Conservation (phyloP, 1,140 invertebrate species). For the Diorhabda carinulata region DNA sequence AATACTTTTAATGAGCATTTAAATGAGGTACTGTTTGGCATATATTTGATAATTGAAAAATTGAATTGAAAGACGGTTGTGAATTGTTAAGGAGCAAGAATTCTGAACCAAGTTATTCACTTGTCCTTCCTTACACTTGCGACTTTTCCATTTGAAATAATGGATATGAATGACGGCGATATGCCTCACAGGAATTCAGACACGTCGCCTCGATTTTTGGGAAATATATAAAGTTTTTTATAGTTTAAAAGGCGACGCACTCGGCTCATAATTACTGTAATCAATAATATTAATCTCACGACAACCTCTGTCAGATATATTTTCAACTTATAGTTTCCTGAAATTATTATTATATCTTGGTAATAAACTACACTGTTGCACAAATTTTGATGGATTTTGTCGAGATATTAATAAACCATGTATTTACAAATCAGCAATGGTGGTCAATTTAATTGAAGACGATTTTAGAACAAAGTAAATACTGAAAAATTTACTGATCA, state of each 20-base stretch:
- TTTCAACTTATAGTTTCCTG: too few relatives aligned
- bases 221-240: slow-evolving; percentile 6
- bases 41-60: neutral
- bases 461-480: too few relatives aligned
- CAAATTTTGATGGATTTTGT: too few relatives aligned
- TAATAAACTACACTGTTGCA: too few relatives aligned
- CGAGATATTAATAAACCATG: too few relatives aligned
- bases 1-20: too few relatives aligned
- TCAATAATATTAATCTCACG: neutral
- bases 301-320: too few relatives aligned
- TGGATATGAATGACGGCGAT: neutral
- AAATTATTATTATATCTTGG: too few relatives aligned
- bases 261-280: slow-evolving; percentile 15
- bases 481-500: too few relatives aligned
- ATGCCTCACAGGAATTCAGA: slow-evolving; percentile 2
- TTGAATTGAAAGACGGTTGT: neutral
- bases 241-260: slow-evolving; percentile 11
- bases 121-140: slow-evolving; percentile 17
- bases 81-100: neutral
- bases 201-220: slow-evolving; percentile 10
- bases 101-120: neutral
- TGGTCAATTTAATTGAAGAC: too few relatives aligned
- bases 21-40: too few relatives aligned
- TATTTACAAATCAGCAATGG: too few relatives aligned
- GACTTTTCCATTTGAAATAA: neutral